phyloP scores from a whole-genome alignment of 2,888 invertebrate genomes.

The Ametastegia equiseti region DNA sequence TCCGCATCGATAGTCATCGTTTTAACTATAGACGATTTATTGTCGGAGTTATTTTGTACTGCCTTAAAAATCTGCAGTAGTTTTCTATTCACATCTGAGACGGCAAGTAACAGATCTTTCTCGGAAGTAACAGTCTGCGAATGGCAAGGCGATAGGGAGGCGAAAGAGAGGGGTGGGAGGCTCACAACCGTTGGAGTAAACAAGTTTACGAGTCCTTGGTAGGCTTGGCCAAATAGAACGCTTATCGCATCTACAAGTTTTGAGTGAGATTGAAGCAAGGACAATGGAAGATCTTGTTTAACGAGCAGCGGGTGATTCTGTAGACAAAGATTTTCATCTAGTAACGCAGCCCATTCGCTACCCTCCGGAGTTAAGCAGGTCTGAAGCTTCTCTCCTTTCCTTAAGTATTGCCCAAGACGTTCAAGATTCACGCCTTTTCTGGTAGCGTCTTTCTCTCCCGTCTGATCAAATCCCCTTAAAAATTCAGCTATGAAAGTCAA shows the following conservation, averaged over 20 bases:
- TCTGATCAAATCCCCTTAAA: constrained; percentile 88
- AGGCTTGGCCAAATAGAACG: constrained; percentile 83
- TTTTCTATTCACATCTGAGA: constrained; percentile 64
- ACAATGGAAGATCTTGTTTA: constrained; percentile 85
- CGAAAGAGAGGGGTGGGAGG: constrained; percentile 57
- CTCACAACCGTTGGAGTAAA: constrained; percentile 74
- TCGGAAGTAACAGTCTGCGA: constrained; percentile 67
- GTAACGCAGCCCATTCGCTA: constrained; percentile 88
- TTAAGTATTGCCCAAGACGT: constrained; percentile 92
- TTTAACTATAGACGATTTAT: constrained; percentile 60
- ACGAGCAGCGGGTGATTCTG: constrained; percentile 85
- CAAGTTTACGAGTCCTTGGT: constrained; percentile 81
- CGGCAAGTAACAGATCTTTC: constrained; percentile 66
- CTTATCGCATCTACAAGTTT: constrained; percentile 82
- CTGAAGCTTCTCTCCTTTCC: constrained; percentile 78
- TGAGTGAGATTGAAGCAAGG: constrained; percentile 89
- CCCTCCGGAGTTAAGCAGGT: constrained; percentile 83
- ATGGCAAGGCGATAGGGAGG: constrained; percentile 57
- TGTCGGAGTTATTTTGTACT: constrained; percentile 53
- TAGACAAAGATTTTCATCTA: constrained; percentile 86
- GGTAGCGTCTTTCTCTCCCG: constrained; percentile 68
- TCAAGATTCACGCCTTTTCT: constrained; percentile 84
- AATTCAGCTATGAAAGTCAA: constrained; percentile 94
- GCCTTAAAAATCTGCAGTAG: constrained; percentile 66
- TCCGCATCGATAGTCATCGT: constrained; percentile 62